Evolutionary conservation across 23 tunicate species (phyloP).

Genomic region (Halocynthia aurantium): DNA sequence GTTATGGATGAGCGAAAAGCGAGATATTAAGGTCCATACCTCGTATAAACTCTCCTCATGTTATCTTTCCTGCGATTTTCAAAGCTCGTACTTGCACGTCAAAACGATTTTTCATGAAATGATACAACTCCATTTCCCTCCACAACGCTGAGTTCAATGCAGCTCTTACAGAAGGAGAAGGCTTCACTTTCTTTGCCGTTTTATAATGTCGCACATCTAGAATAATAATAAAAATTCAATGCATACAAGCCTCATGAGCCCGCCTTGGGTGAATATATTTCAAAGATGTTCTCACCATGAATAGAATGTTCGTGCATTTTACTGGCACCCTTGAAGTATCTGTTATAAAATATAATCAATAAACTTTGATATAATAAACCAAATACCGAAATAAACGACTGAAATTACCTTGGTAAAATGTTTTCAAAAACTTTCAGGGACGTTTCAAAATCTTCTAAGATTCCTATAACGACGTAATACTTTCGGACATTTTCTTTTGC

Average conservation of each 20-base stretch:
- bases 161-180: neutral
- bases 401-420: constrained; percentile 31
- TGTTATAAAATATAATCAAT: neutral
- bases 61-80: neutral
- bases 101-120: constrained; percentile 29
- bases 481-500: constrained; percentile 28
- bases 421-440: constrained; percentile 28
- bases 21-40: too few species aligned
- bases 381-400: neutral
- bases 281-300: neutral
- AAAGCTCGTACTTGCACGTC: constrained; percentile 7
- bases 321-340: constrained; percentile 6
- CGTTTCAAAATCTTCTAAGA: constrained; percentile 28
- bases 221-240: neutral
- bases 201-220: constrained; percentile 18
- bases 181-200: constrained; percentile 36
- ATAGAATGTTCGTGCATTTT: neutral
- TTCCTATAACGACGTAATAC: constrained; percentile 34
- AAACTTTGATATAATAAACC: neutral
- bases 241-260: neutral
- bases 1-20: too few species aligned
- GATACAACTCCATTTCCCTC: constrained; percentile 31
- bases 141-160: constrained; percentile 18
- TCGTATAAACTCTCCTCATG: neutral
- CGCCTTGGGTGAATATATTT: neutral